phyloP scores from a whole-genome alignment of 2,888 invertebrate genomes.

The Brachyptera risi region DNA sequence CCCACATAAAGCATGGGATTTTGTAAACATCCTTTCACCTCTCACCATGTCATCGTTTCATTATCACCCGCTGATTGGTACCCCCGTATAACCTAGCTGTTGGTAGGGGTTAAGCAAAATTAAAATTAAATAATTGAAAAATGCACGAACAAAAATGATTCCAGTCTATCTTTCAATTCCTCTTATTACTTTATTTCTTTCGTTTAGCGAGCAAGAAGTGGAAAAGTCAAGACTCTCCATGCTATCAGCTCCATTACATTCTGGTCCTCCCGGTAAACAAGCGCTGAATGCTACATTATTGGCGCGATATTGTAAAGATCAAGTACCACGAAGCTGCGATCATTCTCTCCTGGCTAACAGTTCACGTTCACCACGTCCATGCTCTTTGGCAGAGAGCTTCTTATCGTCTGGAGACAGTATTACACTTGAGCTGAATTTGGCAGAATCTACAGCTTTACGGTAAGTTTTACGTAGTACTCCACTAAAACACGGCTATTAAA shows the following conservation, averaged over 20 bases:
- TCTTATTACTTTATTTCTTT: too few species aligned
- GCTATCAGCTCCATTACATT: constrained; percentile 13
- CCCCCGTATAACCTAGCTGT: too few species aligned
- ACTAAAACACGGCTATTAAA: too few species aligned
- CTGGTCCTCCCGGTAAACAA: constrained; percentile 41
- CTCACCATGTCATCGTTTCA: too few species aligned
- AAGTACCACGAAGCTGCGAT: constrained; percentile 78
- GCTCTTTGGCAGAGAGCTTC: constrained; percentile 76
- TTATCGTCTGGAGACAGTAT: constrained; percentile 76
- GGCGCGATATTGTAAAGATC: constrained; percentile 77
- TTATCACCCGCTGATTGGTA: too few species aligned
- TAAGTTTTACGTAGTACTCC: neutral
- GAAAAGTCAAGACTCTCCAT: constrained; percentile 34
- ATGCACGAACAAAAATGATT: too few species aligned
- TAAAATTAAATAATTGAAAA: too few species aligned
- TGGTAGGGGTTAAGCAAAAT: too few species aligned
- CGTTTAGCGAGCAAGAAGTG: constrained; percentile 24
- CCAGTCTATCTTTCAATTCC: too few species aligned
- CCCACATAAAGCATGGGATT: too few species aligned
- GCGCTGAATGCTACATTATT: constrained; percentile 71
- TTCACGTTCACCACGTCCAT: constrained; percentile 61
- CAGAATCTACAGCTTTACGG: constrained; percentile 62
- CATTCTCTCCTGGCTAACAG: constrained; percentile 64
- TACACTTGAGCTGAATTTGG: constrained; percentile 72
- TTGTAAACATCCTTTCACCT: too few species aligned